Percentiles rank a stretch among this genome's conserved stretches.
Conservation (phyloP, 2,797 vertebrate genomes). For the Notamacropus eugenii region DNA sequence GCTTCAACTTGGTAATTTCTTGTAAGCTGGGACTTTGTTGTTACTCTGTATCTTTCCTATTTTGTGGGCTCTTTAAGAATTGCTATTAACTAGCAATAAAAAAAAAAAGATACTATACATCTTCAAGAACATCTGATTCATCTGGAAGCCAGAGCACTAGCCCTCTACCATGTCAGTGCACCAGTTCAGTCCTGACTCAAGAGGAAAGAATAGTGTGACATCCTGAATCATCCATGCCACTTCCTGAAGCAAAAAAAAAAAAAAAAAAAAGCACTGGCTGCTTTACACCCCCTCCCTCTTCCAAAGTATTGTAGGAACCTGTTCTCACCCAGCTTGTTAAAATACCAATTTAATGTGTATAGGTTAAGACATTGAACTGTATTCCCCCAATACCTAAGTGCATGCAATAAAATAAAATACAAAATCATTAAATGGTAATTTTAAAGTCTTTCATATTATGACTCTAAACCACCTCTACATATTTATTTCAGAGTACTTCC, state of each 20-base stretch:
- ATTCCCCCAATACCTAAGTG: background rate
- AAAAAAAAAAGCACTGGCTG: constrained; percentile 10
- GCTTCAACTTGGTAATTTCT: background rate
- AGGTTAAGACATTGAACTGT: background rate
- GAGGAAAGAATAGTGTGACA: constrained; percentile 59
- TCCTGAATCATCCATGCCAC: constrained; percentile 57
- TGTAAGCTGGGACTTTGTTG: background rate
- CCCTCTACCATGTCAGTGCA: background rate
- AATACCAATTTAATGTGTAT: background rate
- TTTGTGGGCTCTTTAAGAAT: background rate
- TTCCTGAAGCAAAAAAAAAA: constrained; percentile 45
- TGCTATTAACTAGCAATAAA: background rate
- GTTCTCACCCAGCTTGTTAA: background rate
- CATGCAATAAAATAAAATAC: background rate
- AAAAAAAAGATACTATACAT: background rate
- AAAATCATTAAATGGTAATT: background rate
- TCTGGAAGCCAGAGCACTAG: background rate
- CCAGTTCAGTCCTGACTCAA: constrained; percentile 63
- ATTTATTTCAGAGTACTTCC: background rate
- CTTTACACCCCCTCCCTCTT: background rate
- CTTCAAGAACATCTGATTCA: background rate
- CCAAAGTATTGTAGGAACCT: background rate
- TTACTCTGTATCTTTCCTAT: background rate
- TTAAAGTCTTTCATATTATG: background rate
- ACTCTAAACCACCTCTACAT: background rate